A percentile compares a stretch with the other conserved stretches of the same genome.
Evolutionary conservation across 2,888 invertebrate genomes (phyloP).

Genomic region (Lycophotia porphyrea): DNA sequence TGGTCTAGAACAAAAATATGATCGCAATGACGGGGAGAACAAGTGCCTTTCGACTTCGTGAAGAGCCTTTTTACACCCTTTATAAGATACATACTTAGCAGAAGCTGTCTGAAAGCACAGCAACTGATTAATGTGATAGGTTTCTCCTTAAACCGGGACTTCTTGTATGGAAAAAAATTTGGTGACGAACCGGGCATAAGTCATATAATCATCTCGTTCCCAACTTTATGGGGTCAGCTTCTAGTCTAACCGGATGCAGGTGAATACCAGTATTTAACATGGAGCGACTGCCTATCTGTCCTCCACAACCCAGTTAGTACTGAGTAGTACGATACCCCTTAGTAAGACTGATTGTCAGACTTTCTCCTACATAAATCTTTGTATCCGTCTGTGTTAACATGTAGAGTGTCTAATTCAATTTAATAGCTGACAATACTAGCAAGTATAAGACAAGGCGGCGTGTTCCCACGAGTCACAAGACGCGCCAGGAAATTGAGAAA

Average conservation of each 20-base stretch:
- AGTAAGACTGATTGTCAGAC: neutral
- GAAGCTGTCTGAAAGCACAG: neutral
- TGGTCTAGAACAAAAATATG: too few relatives aligned
- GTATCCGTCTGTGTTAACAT: neutral
- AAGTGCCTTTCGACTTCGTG: too few relatives aligned
- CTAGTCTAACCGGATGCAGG: neutral
- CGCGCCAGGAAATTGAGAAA: slow-evolving; percentile 61
- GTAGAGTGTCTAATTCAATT: neutral
- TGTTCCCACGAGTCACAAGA: neutral
- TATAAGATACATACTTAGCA: neutral
- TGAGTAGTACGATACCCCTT: neutral
- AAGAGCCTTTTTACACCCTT: too few relatives aligned
- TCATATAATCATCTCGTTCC: neutral
- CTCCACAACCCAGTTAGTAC: neutral
- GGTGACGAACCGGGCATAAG: too few relatives aligned
- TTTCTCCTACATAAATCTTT: neutral
- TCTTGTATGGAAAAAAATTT: too few relatives aligned
- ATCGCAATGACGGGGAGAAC: too few relatives aligned
- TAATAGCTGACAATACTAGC: neutral
- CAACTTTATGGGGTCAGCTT: neutral
- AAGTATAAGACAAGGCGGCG: neutral
- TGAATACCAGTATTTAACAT: neutral
- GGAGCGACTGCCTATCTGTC: neutral
- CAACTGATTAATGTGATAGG: neutral
- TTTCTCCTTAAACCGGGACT: too few relatives aligned